Evolutionary conservation across 2,113 vertebrate genomes (phyloP).

Genomic region (Rhineura floridana): DNA sequence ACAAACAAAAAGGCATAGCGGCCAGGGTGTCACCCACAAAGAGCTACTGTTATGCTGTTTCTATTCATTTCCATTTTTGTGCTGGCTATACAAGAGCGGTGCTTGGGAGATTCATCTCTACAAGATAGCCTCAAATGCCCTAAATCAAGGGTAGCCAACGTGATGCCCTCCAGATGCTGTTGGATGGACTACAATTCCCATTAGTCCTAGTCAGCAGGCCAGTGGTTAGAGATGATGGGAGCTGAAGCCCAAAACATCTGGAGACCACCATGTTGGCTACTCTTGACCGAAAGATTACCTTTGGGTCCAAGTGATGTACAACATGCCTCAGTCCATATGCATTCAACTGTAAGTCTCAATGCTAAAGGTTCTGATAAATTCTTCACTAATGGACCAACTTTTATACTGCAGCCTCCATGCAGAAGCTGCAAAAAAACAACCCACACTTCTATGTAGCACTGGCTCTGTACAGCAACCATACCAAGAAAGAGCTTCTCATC

Average conservation of each 20-base stretch:
- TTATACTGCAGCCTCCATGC: background rate
- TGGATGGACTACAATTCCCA: too few relatives aligned
- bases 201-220: too few relatives aligned
- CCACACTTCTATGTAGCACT: too few relatives aligned
- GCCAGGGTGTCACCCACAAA: background rate
- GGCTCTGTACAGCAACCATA: background rate
- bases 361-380: slow-evolving; percentile 14
- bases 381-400: background rate
- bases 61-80: slow-evolving; percentile 7
- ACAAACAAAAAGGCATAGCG: background rate
- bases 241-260: too few relatives aligned
- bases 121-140: background rate
- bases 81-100: background rate
- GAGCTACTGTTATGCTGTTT: slow-evolving; percentile 5
- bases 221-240: too few relatives aligned
- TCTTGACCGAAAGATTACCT: background rate
- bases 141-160: background rate
- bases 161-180: too few relatives aligned
- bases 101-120: background rate
- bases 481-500: background rate
- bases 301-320: slow-evolving; percentile 38
- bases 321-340: background rate
- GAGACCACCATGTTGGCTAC: too few relatives aligned
- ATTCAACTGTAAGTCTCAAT: background rate
- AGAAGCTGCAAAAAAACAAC: background rate